Base-by-base conservation (phyloP, 2,888 invertebrate genomes). In the Callyntrura sp. region DNA sequence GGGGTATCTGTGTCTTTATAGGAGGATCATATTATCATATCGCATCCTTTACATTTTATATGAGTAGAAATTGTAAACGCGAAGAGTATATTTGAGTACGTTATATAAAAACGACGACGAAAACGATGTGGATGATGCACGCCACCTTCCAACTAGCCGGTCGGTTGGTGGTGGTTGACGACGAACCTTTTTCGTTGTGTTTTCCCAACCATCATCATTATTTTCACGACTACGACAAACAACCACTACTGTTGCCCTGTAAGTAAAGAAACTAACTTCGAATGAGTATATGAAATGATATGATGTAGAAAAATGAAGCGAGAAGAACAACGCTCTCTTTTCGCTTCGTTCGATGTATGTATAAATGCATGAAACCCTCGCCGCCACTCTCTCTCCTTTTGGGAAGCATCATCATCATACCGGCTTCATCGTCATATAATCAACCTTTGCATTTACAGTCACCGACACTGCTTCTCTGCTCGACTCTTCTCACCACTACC, bases 151-250 rank as follows among this genome's bases (percentile, higher is more conserved):
- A 62, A 12, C 23, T 62, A 76, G 76, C 76, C 76, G 76, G 76
- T 76, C 51, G 76, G 60, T 62, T 45, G 70, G 45, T 73, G 70
- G 55, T 60, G 45, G 45, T 62, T 45, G 43, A 65, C 48, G 65
- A 65, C 62, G 82, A 82, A 82, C 82, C 82, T 82, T 82, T 82
- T 82, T 65, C 82, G 65, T 82, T 82, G 82, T 82, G 23, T 45
- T 76, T 76, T 76, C 76, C 76, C 76, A 76, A 43, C 48, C 76
- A 76, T 76, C 51, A 43, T 23, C 76, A 76, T 76, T 25, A 55
- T 76, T 51, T 51, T 76, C 76, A 76, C 51, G 76, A 76, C 76
- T 51, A 76, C 51, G 76, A 76, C 76, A 76, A 76, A 76, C 76
- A 76, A 76, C 76, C 23, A 48, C 76, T 23, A 45, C 70, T 20